phyloP scores from a whole-genome alignment of 2,797 vertebrate genomes.

The Botia almorhae region DNA sequence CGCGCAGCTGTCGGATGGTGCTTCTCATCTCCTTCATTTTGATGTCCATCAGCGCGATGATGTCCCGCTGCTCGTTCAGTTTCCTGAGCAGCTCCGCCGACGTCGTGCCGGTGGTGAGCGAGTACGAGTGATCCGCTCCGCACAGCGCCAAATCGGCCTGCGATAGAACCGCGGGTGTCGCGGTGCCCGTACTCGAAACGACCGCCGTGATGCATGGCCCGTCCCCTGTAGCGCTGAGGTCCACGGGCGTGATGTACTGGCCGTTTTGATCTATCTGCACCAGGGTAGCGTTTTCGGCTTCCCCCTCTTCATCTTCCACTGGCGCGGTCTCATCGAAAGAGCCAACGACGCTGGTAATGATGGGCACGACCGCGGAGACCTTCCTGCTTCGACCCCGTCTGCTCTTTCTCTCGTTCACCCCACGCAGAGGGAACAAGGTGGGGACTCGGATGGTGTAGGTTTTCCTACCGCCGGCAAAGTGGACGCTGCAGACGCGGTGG shows the following conservation, averaged over 20 bases:
- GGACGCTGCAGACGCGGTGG: conserved; percentile 95
- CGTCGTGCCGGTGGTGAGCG: conserved; percentile 92
- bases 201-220: conserved; percentile 66
- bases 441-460: conserved; percentile 93
- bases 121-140: conserved; percentile 91
- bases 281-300: conserved; percentile 69
- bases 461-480: conserved; percentile 94
- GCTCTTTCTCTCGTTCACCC: conserved; percentile 91
- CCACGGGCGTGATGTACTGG: conserved; percentile 85
- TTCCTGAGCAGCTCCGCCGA: conserved; percentile 93
- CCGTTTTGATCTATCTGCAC: conserved; percentile 78
- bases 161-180: conserved; percentile 11
- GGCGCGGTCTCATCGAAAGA: conserved; percentile 59
- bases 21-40: conserved; percentile 99
- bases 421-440: conserved; percentile 91
- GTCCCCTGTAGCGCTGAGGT: conserved; percentile 81
- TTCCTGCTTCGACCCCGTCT: conserved; percentile 81
- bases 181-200: conserved; percentile 51
- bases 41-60: conserved; percentile 96
- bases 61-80: conserved; percentile 95
- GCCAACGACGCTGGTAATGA: conserved; percentile 68
- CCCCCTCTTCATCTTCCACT: conserved; percentile 65
- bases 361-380: conserved; percentile 65
- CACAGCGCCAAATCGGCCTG: conserved; percentile 66
- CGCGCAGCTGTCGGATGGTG: conserved; percentile 90